Conservation (phyloP, 2,797 vertebrate species). For the Tenualosa ilisha region DNA sequence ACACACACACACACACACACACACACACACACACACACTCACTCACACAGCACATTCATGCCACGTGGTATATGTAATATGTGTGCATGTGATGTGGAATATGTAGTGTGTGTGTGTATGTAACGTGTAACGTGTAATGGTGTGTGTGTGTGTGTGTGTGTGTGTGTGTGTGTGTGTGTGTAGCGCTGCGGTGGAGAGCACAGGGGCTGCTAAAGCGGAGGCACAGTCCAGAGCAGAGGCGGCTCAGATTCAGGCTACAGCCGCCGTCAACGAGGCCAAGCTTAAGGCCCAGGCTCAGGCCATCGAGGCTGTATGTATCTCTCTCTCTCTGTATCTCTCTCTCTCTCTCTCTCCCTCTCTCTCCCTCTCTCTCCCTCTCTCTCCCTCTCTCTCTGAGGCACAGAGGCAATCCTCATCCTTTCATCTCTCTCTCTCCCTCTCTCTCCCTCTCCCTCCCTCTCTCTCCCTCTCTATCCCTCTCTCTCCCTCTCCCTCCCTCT, state of each 20-base stretch:
- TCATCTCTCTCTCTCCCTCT: no score
- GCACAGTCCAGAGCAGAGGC: constrained; percentile 85
- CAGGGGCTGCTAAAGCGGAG: constrained; percentile 85
- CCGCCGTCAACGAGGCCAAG: constrained; percentile 84
- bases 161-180: not conserved
- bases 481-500: not conserved
- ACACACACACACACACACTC: no score
- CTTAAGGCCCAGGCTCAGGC: constrained; percentile 82
- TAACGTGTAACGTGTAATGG: not conserved
- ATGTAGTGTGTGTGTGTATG: not conserved
- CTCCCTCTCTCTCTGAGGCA: not conserved
- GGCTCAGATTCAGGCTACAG: constrained; percentile 85
- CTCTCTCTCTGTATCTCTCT: not conserved
- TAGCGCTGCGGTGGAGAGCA: constrained; percentile 87
- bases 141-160: not conserved
- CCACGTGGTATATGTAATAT: not conserved
- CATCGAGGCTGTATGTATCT: constrained; percentile 81
- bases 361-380: not conserved
- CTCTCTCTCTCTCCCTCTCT: not conserved
- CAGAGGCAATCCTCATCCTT: not conserved
- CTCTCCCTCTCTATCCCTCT: not conserved
- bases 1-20: no score
- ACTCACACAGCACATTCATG: no score
- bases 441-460: not conserved
- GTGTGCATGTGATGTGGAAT: not conserved